Conservation (phyloP, 2,888 invertebrate species). For the Rhingia rostrata region DNA sequence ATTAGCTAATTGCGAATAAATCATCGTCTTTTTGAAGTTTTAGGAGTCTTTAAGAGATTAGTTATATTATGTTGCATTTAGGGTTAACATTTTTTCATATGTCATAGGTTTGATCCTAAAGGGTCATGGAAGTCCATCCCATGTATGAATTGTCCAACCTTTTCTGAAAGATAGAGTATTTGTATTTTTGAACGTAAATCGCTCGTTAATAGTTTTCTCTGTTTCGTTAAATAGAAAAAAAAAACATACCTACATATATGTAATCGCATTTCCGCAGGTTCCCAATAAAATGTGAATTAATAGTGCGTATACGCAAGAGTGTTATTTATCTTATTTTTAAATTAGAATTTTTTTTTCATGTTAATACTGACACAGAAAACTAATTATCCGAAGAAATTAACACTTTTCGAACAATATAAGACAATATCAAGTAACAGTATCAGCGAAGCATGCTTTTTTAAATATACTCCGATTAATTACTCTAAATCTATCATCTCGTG, state of each 20-base stretch:
- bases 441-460: constrained; percentile 31
- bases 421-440: constrained; percentile 2
- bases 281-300: constrained; percentile 15
- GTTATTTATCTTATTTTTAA: background rate
- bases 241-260: background rate
- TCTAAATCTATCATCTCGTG: background rate
- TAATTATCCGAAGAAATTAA: constrained; percentile 10
- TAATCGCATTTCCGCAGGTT: constrained; percentile 19
- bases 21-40: too few species aligned
- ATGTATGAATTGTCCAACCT: too few species aligned
- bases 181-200: too few species aligned
- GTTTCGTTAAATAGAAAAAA: background rate
- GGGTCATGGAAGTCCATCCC: too few species aligned
- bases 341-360: background rate
- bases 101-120: too few species aligned
- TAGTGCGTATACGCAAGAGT: constrained; percentile 9
- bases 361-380: background rate
- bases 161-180: background rate
- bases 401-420: constrained; percentile 4
- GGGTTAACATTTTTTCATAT: too few species aligned
- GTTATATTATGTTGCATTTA: too few species aligned
- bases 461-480: constrained; percentile 26
- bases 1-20: too few species aligned
- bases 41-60: too few species aligned
- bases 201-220: background rate